These are phyloP conservation scores for Drosophila mayri DNA, from an alignment of 1,140 invertebrate genomes.

Conservation along the genomic window DNA sequence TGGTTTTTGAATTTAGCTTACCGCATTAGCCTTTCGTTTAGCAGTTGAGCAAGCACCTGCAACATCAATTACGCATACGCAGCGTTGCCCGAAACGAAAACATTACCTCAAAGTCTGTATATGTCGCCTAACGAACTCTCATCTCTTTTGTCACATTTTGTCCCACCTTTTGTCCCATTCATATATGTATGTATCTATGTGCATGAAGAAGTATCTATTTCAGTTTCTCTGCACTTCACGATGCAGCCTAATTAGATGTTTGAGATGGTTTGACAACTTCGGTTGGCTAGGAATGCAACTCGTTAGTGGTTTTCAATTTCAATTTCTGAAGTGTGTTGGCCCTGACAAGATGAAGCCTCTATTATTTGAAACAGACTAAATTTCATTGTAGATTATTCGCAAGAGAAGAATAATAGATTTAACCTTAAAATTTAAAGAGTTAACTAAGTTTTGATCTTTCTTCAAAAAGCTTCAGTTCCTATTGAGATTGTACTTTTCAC, in stretches of 20 bases:
- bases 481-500: too few relatives aligned
- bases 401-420: too few relatives aligned
- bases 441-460: too few relatives aligned
- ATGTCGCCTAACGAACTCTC: constrained; percentile 70
- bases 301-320: constrained; percentile 64
- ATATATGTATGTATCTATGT: background rate
- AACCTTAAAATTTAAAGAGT: too few relatives aligned
- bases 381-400: too few relatives aligned
- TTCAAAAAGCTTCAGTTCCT: too few relatives aligned
- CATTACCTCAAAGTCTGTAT: constrained; percentile 63
- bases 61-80: constrained; percentile 81
- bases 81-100: constrained; percentile 59
- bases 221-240: constrained; percentile 28
- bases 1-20: constrained; percentile 83
- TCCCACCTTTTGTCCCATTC: constrained; percentile 27
- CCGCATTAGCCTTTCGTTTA: constrained; percentile 82
- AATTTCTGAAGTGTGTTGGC: background rate
- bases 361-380: background rate
- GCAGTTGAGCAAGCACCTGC: constrained; percentile 75
- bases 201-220: constrained; percentile 2
- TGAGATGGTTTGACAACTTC: constrained; percentile 55
- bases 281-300: constrained; percentile 48
- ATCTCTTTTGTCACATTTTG: constrained; percentile 24
- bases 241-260: constrained; percentile 71
- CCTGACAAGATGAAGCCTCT: too few relatives aligned